A percentile compares a stretch with the other conserved stretches of the same genome.
Conservation (phyloP, 1,140 invertebrate species). For the Brachionus rubens region DNA sequence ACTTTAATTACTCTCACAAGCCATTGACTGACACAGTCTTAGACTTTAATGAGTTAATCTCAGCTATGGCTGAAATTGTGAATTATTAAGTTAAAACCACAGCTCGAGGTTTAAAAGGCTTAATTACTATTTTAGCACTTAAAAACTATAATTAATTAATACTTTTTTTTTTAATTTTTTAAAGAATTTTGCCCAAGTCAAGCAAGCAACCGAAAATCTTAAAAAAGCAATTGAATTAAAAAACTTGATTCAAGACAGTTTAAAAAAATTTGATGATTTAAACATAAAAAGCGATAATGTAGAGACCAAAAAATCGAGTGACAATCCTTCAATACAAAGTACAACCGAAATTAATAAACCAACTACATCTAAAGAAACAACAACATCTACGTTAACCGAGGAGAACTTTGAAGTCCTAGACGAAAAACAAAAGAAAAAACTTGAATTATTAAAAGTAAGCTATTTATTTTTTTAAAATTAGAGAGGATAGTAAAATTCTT, state of each 20-base stretch:
- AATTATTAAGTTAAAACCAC: too few species aligned
- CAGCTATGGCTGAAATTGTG: too few species aligned
- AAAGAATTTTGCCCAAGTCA: constrained; percentile 41
- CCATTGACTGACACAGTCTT: too few species aligned
- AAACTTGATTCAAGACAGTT: constrained; percentile 42
- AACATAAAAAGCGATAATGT: constrained; percentile 8
- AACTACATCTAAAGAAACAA: not conserved
- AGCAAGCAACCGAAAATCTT: constrained; percentile 47
- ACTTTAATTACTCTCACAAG: too few species aligned
- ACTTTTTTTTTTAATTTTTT: not conserved
- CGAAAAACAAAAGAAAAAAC: not conserved
- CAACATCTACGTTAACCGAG: not conserved
- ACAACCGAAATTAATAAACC: not conserved
- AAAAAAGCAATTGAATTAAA: constrained; percentile 52
- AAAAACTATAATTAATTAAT: not conserved
- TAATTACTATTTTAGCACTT: too few species aligned
- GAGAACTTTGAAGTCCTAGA: not conserved
- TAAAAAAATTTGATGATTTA: constrained; percentile 49
- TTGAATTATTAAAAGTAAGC: constrained; percentile 6
- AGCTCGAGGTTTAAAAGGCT: too few species aligned
- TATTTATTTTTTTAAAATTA: not conserved
- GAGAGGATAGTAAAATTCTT: not conserved
- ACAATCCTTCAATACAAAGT: not conserved
- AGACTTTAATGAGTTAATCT: too few species aligned
- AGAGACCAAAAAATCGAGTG: not conserved